Evolutionary conservation across 37 sponge, comb jelly and placozoan genomes (phyloP), one percentile per base, ranked within the genome.

Genomic region (Aplysina aerophoba): DNA sequence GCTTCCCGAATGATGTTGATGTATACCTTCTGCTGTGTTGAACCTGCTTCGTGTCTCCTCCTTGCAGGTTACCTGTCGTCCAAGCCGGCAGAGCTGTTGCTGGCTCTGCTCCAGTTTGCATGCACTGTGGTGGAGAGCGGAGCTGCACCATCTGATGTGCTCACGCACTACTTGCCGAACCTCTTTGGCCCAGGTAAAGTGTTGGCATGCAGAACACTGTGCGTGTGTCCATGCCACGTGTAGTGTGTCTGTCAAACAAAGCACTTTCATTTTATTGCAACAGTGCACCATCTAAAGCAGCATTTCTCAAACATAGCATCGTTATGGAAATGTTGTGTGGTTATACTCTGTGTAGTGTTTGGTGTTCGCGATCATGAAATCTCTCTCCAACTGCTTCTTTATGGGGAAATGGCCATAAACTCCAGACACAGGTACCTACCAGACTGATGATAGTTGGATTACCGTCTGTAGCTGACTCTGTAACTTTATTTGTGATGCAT

Each of bases 1-100:
- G n/a, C n/a, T n/a, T n/a, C n/a, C n/a, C n/a, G n/a, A n/a, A n/a
- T n/a, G n/a, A n/a, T n/a, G n/a, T n/a, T n/a, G n/a, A n/a, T n/a
- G n/a, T n/a, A n/a, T n/a, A n/a, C n/a, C n/a, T n/a, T n/a, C n/a
- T n/a, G n/a, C n/a, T n/a, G n/a, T n/a, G n/a, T n/a, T n/a, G n/a
- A n/a, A n/a, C n/a, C n/a, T 57, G 15, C 15, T 57, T 57, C 15
- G 59, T n/a, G 15, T 16, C 69, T 27, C 27, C 19, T 21, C 30
- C 56, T 16, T 36, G 0, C 64, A 91, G 91, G 93, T 17, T 93
- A 93, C 81, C 58, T 93, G 79, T 84, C 93, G 37, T 68, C 87
- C 81, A 28, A 41, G 0, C 90, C 93, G 8, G 20, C 21, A 11
- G 88, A 64, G 59, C 85, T 93, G 56, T 39, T 93, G 50, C 15